Percentiles rank a stretch among this genome's conserved stretches.
These are phyloP conservation scores for Caenorhabditis brenneri DNA, from an alignment of 1,140 invertebrate species.

Conservation along the genomic window DNA sequence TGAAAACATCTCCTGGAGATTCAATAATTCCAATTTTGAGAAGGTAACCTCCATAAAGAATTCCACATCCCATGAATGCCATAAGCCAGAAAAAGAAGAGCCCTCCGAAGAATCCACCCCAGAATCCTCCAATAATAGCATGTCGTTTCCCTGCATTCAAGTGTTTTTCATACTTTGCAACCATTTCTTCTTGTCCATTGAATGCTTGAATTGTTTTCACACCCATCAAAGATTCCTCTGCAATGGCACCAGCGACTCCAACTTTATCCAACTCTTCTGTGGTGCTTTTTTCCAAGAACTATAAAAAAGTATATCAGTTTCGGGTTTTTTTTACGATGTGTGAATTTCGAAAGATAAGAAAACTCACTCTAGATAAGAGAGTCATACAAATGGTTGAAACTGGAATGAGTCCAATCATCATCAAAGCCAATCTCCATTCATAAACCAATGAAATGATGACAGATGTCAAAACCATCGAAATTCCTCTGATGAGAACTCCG, in stretches of 20 bases:
- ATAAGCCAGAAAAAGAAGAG: constrained; percentile 55
- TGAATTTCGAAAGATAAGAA: not conserved
- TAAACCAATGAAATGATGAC: constrained; percentile 58
- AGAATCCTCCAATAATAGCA: constrained; percentile 52
- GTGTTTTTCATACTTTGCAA: constrained; percentile 49
- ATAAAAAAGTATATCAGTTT: no score
- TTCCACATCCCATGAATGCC: constrained; percentile 49
- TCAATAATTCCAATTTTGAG: constrained; percentile 54
- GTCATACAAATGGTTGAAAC: constrained; percentile 55
- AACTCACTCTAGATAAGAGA: constrained; percentile 47
- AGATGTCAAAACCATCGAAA: constrained; percentile 58
- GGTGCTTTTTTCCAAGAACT: not conserved
- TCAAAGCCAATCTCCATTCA: constrained; percentile 60
- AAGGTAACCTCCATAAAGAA: constrained; percentile 60
- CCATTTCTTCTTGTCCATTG: constrained; percentile 80
- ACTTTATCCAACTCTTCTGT: not conserved
- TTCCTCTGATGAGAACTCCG: constrained; percentile 78
- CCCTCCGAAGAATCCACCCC: constrained; percentile 64
- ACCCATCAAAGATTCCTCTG: constrained; percentile 80
- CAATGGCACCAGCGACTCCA: constrained; percentile 78
- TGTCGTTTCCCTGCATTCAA: constrained; percentile 57
- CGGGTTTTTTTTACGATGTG: no score
- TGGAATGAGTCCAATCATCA: constrained; percentile 52
- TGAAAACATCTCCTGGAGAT: constrained; percentile 63
- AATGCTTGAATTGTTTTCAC: constrained; percentile 83